A percentile compares a stretch with the other conserved stretches of the same genome.
These are phyloP conservation scores for Salvelinus alpinus DNA, from an alignment of 2,113 vertebrate species.

Conservation along the genomic window DNA sequence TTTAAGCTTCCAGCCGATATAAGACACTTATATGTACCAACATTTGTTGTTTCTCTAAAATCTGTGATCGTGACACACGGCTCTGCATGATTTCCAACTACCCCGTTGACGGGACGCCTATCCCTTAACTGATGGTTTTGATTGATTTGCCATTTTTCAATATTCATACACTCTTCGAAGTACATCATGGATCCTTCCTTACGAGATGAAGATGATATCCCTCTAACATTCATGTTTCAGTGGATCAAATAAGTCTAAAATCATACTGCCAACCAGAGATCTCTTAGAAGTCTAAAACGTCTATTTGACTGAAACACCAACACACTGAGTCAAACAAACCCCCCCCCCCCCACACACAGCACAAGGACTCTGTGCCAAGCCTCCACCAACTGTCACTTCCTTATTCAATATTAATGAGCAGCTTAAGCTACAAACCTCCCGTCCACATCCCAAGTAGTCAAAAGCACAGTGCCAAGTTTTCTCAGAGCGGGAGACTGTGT, in stretches of 20 bases:
- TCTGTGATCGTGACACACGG: too few species aligned
- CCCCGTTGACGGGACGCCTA: too few species aligned
- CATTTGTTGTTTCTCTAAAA: too few species aligned
- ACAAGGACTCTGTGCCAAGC: slow-evolving; percentile 56
- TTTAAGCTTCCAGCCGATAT: too few species aligned
- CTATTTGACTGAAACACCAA: slow-evolving; percentile 26
- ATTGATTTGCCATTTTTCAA: too few species aligned
- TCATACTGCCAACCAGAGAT: background rate
- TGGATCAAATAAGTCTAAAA: background rate
- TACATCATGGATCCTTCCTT: slow-evolving; percentile 53
- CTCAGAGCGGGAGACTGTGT: slow-evolving; percentile 31
- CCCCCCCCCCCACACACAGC: slow-evolving; percentile 29
- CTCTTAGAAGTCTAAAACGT: background rate
- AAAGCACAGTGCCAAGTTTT: slow-evolving; percentile 25
- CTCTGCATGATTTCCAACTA: too few species aligned
- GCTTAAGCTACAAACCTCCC: slow-evolving; percentile 48
- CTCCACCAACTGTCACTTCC: slow-evolving; percentile 55
- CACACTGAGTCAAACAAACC: slow-evolving; percentile 46
- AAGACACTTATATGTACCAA: too few species aligned
- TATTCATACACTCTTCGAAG: slow-evolving; percentile 52
- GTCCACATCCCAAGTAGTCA: slow-evolving; percentile 17
- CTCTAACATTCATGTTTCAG: background rate
- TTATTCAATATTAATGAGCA: slow-evolving; percentile 62
- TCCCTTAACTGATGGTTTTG: too few species aligned
- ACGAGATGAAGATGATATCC: slow-evolving; percentile 12